Evolutionary conservation across 2,113 vertebrate species (phyloP).

Genomic region (Myrmecobius fasciatus): DNA sequence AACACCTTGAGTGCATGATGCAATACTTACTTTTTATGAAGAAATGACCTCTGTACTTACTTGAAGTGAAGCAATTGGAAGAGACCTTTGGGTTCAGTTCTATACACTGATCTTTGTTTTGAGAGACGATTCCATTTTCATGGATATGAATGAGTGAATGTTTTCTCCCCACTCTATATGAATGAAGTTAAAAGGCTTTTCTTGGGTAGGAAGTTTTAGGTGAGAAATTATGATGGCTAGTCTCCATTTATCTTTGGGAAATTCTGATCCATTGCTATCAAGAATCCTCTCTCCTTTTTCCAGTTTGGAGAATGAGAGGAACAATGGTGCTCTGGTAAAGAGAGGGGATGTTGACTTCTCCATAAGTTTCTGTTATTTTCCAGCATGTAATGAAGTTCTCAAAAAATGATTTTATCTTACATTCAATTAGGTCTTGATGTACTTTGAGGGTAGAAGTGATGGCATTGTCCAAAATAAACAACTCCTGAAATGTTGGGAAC

Average conservation of each 20-base stretch:
- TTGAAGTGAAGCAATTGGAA: constrained; percentile 10
- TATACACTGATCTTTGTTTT: constrained; percentile 26
- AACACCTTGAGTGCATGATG: constrained; percentile 39
- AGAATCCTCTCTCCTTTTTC: background rate
- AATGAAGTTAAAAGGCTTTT: background rate
- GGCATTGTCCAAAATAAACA: background rate
- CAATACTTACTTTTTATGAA: constrained; percentile 35
- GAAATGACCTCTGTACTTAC: constrained; percentile 47
- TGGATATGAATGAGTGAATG: background rate
- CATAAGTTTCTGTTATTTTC: background rate
- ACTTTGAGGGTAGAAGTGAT: background rate
- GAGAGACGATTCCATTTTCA: constrained; percentile 3
- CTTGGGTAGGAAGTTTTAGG: background rate
- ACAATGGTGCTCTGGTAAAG: background rate
- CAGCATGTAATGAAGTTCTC: background rate
- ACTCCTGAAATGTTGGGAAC: background rate
- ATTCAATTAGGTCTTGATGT: background rate
- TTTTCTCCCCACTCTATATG: background rate
- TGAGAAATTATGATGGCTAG: background rate
- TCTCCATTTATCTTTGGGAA: background rate
- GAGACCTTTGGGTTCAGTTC: background rate
- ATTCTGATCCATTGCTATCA: background rate
- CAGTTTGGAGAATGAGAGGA: background rate
- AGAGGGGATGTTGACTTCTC: background rate
- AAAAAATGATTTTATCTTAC: background rate